These are phyloP conservation scores for Apotomis turbidana DNA, from an alignment of 2,888 invertebrate species.

Conservation along the genomic window DNA sequence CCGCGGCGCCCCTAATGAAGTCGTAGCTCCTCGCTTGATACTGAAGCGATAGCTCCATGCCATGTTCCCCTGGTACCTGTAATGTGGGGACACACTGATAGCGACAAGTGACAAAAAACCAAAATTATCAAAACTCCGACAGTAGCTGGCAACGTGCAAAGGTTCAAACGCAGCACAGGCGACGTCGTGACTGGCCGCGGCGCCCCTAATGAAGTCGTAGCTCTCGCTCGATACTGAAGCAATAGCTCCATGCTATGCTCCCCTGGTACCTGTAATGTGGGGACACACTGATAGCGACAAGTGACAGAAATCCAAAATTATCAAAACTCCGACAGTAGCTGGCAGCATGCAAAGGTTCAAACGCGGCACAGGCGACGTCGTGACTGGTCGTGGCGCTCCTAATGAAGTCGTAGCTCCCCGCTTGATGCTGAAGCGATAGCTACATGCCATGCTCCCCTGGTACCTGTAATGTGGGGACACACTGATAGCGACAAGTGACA, in stretches of 20 bases:
- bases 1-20: slow-evolving; percentile 74
- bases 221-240: slow-evolving; percentile 14
- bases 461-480: neutral
- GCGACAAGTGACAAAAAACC: too few species aligned
- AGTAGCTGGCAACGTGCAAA: neutral
- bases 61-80: neutral
- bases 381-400: slow-evolving; percentile 70
- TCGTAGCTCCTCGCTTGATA: slow-evolving; percentile 54
- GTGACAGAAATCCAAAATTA: too few species aligned
- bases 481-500: too few species aligned
- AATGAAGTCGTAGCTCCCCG: slow-evolving; percentile 71
- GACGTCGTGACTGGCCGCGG: slow-evolving; percentile 70
- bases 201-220: slow-evolving; percentile 76
- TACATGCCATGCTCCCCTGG: neutral
- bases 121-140: too few species aligned
- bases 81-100: too few species aligned
- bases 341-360: slow-evolving; percentile 22
- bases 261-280: neutral
- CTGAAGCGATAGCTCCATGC: slow-evolving; percentile 18
- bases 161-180: slow-evolving; percentile 36
- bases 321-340: too few species aligned
- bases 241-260: slow-evolving; percentile 17
- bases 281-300: too few species aligned
- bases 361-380: slow-evolving; percentile 53
- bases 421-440: slow-evolving; percentile 22